Base-by-base conservation (phyloP, 2,113 vertebrate genomes). In the Thunnus thynnus region DNA sequence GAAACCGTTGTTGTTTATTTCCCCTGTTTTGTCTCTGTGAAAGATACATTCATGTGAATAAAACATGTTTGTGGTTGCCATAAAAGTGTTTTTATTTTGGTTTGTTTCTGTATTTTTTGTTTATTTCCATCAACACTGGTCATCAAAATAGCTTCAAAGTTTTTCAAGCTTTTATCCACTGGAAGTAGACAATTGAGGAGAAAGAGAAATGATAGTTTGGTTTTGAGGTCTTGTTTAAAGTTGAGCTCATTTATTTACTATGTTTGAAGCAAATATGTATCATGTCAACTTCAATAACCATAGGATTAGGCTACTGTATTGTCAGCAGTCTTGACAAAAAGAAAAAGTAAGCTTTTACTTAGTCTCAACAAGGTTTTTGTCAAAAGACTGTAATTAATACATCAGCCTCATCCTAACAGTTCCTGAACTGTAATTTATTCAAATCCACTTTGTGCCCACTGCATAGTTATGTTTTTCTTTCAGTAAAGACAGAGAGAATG, bases 41-140 rank as follows among this genome's bases (percentile, higher is more conserved):
- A 90, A 72, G 86, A 91, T 86, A 66, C 80, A 88, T 89, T 93
- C 87, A 81, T 88, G 81, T 88, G 80, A 95, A 92, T 95, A 94
- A 95, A 94, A 91, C 80, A 89, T 85, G 82, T 89, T 72, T 87
- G 87, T 93, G 84, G 82, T 90, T 82, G 80, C 83, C 79, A 86
- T 75, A 60, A 84, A 90, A 77, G 52, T 76, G 73, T 55, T 88
- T 87, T 91, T 80, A 67, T 75, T 91, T 82, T 78, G 9, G 0
- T 78, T 76, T 81, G 6, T 69, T 70, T 67, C 1, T 52, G 14
- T 69, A 18, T 60, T 63, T 65, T 61, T 20, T 48, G 61, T 66
- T 69, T 17, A 52, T 89, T 72, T 67, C 56, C 57, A 78, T 62
- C 74, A 83, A 61, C 60, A 66, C n/a, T 75, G 64, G 78, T 80